Evolutionary conservation across 2,113 vertebrate genomes (phyloP), one percentile per base, ranked within the genome.

Genomic region (Crotalus helleri): DNA sequence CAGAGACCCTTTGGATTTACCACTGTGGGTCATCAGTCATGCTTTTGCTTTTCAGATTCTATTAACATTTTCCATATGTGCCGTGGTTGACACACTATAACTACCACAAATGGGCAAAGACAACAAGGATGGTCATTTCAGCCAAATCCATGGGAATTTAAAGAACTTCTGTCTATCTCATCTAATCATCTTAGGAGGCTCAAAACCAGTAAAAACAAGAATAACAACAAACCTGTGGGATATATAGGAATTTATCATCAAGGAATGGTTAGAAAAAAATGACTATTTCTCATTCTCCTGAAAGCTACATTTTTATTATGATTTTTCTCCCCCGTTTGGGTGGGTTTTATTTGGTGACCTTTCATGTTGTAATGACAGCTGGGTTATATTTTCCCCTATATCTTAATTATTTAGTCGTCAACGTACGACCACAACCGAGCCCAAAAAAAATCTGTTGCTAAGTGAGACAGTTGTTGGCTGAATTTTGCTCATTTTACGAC

Each of bases 41-140:
- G 89, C 88, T 58, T 26, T 12, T 74, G 61, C 23, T 58, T 0
- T 2, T 93, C 24, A 26, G 93, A 92, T 92, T 85, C 92, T n/a
- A 91, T 0, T 88, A 4, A 4, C 94, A 5, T 85, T 93, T 44
- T 92, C 74, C 54, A 54, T 85, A 58, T 49, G 92, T 85, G 90
- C 93, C 55, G 93, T 69, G 88, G 92, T n/a, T 61, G 94, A 95
- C 64, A 23, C 33, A 88, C 9, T 85, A 91, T 44, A 17, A 85
- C 21, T 90, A 26, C 54, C 17, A 57, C 69, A 69, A 19, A 49
- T 5, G 9, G 39, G 39, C 33, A 57, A 39, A 53, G 46, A 81
- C 17, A 53, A 51, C 61, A 85, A 53, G 46, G 89, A 69, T 26
- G 1, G 19, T 12, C 5, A 24, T 23, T 24, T 7, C 39, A 89